phyloP scores from a whole-genome alignment of 2,797 vertebrate species.

The Miichthys miiuy region DNA sequence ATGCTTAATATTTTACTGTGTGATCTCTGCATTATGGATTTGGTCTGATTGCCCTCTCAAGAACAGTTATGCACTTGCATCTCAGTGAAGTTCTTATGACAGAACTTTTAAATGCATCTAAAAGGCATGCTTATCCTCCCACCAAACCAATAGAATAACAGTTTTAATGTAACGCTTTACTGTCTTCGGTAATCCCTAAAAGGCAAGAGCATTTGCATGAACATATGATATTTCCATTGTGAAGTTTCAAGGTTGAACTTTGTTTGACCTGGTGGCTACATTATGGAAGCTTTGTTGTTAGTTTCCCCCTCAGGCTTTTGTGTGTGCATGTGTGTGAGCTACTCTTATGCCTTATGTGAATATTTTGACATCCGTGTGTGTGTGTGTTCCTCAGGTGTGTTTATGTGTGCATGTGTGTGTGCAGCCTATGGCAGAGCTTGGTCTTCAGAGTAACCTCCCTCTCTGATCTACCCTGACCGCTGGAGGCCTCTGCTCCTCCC shows the following conservation, averaged over 20 bases:
- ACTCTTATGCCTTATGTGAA: slow-evolving; percentile 25
- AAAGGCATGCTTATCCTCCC: slow-evolving; percentile 23
- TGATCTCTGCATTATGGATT: slow-evolving; percentile 82
- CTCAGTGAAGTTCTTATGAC: slow-evolving; percentile 59
- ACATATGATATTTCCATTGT: slow-evolving; percentile 53
- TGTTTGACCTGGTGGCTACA: slow-evolving; percentile 56
- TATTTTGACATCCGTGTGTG: slow-evolving; percentile 23
- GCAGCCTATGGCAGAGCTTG: slow-evolving; percentile 61
- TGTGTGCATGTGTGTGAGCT: slow-evolving; percentile 20
- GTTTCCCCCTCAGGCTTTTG: slow-evolving; percentile 36
- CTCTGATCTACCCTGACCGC: slow-evolving; percentile 68
- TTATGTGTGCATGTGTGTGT: slow-evolving; percentile 36
- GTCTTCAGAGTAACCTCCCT: slow-evolving; percentile 60
- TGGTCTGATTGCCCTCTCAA: slow-evolving; percentile 78
- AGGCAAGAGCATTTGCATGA: slow-evolving; percentile 43
- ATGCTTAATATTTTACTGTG: slow-evolving; percentile 84
- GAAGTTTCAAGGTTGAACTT: slow-evolving; percentile 62
- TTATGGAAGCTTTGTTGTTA: slow-evolving; percentile 61
- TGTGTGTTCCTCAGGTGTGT: slow-evolving; percentile 57
- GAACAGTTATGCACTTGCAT: slow-evolving; percentile 71
- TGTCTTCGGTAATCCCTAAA: slow-evolving; percentile 23
- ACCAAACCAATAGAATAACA: slow-evolving; percentile 18
- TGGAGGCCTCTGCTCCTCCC: slow-evolving; percentile 63
- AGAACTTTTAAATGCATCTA: slow-evolving; percentile 63
- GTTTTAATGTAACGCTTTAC: slow-evolving; percentile 33